A percentile compares a stretch with the other conserved stretches of the same genome.
Conservation (phyloP, 2,797 vertebrate genomes). For the Gadopsis marmoratus region DNA sequence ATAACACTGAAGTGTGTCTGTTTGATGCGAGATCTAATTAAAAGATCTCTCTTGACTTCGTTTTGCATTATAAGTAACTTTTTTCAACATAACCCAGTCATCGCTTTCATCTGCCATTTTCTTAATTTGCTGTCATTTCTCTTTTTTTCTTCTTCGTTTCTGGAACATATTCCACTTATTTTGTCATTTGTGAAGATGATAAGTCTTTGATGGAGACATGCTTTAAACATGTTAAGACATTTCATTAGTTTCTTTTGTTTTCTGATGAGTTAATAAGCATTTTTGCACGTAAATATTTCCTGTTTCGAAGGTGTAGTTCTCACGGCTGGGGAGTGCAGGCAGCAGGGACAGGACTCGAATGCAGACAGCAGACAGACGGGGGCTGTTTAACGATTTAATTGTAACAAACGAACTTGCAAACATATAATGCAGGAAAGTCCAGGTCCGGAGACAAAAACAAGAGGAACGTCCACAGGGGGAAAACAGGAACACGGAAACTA, state of each 20-base stretch:
- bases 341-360: no score
- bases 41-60: slow-evolving; percentile 45
- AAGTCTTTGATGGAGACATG: slow-evolving; percentile 31
- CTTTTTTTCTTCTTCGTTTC: slow-evolving; percentile 4
- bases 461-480: no score
- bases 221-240: background rate
- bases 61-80: slow-evolving; percentile 23
- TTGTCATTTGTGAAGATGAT: slow-evolving; percentile 23
- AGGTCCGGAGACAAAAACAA: no score
- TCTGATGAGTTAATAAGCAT: slow-evolving; percentile 7
- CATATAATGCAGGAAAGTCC: no score
- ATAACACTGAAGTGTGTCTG: slow-evolving; percentile 36
- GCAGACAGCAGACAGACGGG: no score
- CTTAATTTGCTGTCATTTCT: background rate
- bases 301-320: slow-evolving; percentile 21
- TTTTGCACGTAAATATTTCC: background rate
- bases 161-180: slow-evolving; percentile 9
- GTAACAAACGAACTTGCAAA: no score
- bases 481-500: no score
- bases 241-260: background rate
- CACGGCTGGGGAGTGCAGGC: background rate
- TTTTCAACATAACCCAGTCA: slow-evolving; percentile 12
- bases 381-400: no score
- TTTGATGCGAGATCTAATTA: slow-evolving; percentile 58
- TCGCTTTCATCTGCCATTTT: slow-evolving; percentile 14